Evolutionary conservation across 2,888 invertebrate species (phyloP).

Genomic region (Leptarthrus brevirostris): DNA sequence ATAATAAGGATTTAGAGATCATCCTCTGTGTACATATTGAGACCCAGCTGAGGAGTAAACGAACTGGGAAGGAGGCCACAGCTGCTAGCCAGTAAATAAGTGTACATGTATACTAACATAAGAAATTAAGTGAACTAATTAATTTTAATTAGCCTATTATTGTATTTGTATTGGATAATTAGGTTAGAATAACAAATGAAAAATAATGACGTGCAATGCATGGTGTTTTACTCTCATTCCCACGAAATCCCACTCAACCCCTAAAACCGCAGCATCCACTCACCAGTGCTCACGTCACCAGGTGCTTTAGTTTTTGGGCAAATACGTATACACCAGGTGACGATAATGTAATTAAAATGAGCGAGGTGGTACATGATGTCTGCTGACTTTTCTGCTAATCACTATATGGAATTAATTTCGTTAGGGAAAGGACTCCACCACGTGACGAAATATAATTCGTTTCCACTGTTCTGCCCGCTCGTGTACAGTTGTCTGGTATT

Average conservation of each 20-base stretch:
- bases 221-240: slow-evolving; percentile 29
- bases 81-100: slow-evolving; percentile 26
- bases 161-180: slow-evolving; percentile 54
- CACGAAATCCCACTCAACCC: background rate
- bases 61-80: background rate
- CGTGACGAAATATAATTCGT: slow-evolving; percentile 42
- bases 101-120: slow-evolving; percentile 44
- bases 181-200: slow-evolving; percentile 55
- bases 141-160: slow-evolving; percentile 49
- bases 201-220: slow-evolving; percentile 48
- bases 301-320: background rate
- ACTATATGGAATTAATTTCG: slow-evolving; percentile 33
- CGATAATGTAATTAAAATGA: slow-evolving; percentile 45
- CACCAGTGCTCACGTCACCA: background rate
- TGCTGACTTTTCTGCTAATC: slow-evolving; percentile 42
- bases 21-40: slow-evolving; percentile 23
- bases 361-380: slow-evolving; percentile 30
- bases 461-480: background rate
- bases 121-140: slow-evolving; percentile 48
- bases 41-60: background rate
- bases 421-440: slow-evolving; percentile 5
- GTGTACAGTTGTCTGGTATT: background rate
- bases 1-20: background rate
- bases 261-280: background rate
- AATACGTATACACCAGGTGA: slow-evolving; percentile 26